A percentile compares a stretch with the other conserved stretches of the same genome.
These are phyloP conservation scores for Pangasianodon gigas DNA, from an alignment of 2,113 vertebrate species.

Conservation along the genomic window DNA sequence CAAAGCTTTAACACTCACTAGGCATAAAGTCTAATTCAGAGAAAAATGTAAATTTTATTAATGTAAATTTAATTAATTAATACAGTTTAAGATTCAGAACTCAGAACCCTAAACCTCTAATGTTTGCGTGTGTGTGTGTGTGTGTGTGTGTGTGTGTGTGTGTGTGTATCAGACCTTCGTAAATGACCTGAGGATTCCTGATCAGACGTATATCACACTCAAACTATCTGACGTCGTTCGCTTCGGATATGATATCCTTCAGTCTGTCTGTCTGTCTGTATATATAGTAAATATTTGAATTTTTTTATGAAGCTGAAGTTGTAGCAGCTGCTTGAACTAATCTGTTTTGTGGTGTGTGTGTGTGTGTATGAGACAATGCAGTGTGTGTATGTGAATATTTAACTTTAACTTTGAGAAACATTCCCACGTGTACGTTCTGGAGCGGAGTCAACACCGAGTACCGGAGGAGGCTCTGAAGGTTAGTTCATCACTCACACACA, in stretches of 20 bases:
- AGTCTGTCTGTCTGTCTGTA: too few relatives aligned
- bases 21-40: neutral
- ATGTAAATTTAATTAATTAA: neutral
- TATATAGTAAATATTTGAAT: neutral
- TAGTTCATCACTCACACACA: constrained; percentile 10
- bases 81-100: neutral
- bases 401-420: constrained; percentile 79
- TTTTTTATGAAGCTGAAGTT: neutral
- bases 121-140: neutral
- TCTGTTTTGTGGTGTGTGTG: neutral
- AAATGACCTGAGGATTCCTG: constrained; percentile 93
- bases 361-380: neutral
- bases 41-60: neutral
- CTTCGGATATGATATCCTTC: constrained; percentile 97
- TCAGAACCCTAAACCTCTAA: neutral
- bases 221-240: constrained; percentile 89
- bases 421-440: constrained; percentile 89
- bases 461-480: constrained; percentile 97
- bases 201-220: constrained; percentile 95
- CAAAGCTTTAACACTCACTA: neutral
- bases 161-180: constrained; percentile 86
- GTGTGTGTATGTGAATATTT: neutral
- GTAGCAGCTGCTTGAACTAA: neutral
- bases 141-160: constrained; percentile 2
- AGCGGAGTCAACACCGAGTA: constrained; percentile 92